Percentiles rank a stretch among this genome's conserved stretches.
Conservation (phyloP, 30 jellyfish, hydroid and myxozoan genomes). For the Aurelia coerulea region DNA sequence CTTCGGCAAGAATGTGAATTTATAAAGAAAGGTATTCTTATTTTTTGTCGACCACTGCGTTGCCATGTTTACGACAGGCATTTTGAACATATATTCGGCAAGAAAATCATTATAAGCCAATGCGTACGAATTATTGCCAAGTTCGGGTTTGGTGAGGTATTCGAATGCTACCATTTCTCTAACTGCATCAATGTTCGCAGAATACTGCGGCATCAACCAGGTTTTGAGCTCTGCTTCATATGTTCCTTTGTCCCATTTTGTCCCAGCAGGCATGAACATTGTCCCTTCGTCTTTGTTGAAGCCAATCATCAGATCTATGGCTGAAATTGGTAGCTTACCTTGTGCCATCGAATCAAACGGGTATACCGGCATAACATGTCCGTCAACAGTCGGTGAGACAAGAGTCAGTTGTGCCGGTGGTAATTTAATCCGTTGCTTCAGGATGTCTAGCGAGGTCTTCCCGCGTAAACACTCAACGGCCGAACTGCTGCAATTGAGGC, state of each 20-base stretch:
- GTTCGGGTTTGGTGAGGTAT: background rate
- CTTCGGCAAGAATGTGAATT: conserved; percentile 38
- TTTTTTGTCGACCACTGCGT: conserved; percentile 13
- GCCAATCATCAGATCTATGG: conserved; percentile 43
- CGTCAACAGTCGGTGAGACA: conserved; percentile 30
- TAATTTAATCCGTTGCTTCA: conserved; percentile 4
- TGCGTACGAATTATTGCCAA: background rate
- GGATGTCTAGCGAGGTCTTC: background rate
- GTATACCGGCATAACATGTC: conserved; percentile 3
- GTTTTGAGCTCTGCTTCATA: background rate
- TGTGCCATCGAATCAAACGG: conserved; percentile 9
- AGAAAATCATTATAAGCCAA: background rate
- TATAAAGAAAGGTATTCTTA: conserved; percentile 14
- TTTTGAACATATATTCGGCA: conserved; percentile 13
- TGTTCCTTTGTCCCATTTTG: background rate
- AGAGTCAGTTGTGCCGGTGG: background rate
- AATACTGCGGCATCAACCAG: background rate
- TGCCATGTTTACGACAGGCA: conserved; percentile 7
- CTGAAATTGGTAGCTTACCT: conserved; percentile 14
- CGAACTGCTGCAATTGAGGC: conserved; percentile 9
- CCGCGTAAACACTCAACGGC: conserved; percentile 30
- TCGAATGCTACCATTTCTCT: conserved; percentile 14
- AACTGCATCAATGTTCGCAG: background rate
- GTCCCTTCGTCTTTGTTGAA: conserved; percentile 61
- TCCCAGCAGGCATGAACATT: conserved; percentile 11